Evolutionary conservation across 2,797 vertebrate species (phyloP).

Genomic region (Hypotaenidia philippensis): DNA sequence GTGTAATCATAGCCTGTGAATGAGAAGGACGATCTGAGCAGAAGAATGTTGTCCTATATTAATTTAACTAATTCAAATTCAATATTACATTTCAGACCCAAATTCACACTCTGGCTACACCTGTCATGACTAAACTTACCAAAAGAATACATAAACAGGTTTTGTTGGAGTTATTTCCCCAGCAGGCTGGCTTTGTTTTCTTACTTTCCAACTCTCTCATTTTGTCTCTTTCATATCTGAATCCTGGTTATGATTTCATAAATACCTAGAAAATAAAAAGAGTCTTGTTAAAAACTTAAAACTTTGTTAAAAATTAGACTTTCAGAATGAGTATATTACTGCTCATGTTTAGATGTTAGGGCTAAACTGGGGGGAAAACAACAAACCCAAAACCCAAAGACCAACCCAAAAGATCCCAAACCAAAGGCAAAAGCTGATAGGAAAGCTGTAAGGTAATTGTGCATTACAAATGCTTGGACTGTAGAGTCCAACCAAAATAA

Average conservation of each 20-base stretch:
- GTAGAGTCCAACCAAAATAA: not conserved
- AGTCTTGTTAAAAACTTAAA: not conserved
- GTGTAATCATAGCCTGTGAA: not conserved
- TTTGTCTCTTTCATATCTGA: not conserved
- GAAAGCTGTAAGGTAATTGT: not conserved
- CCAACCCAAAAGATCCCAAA: not conserved
- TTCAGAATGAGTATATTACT: not conserved
- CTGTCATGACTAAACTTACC: not conserved
- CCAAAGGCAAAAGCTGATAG: not conserved
- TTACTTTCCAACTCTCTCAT: not conserved
- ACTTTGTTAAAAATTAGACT: not conserved
- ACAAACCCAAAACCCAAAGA: no score
- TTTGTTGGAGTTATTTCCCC: not conserved
- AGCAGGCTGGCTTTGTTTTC: not conserved
- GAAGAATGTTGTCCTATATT: not conserved
- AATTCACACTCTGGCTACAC: not conserved
- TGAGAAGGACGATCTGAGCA: not conserved
- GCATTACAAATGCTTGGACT: not conserved
- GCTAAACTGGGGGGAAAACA: not conserved
- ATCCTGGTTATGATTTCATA: not conserved
- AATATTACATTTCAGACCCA: not conserved
- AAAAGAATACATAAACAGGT: not conserved
- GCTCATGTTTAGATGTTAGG: not conserved
- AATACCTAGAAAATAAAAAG: not conserved
- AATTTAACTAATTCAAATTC: not conserved